Evolutionary conservation across 2,113 vertebrate species (phyloP).

Genomic region (Ceyx melanurus): DNA sequence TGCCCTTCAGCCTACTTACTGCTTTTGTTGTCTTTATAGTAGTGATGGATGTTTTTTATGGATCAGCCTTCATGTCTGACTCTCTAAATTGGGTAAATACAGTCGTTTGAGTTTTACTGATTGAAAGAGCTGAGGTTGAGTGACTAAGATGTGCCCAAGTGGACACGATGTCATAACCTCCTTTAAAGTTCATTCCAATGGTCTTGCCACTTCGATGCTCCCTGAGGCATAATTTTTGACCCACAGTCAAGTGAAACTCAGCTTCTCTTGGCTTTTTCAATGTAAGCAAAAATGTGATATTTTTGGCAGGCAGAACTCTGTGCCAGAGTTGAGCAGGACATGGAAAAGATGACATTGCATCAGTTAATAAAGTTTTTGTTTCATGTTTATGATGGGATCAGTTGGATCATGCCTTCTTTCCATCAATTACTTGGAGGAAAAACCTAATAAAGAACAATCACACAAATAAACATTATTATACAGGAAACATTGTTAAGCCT

Average conservation of each 20-base stretch:
- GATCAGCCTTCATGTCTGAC: background rate
- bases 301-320: background rate
- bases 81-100: background rate
- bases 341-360: background rate
- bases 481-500: background rate
- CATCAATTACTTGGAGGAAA: background rate
- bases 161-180: fast-evolving
- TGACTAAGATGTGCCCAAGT: background rate
- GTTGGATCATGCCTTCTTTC: background rate
- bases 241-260: background rate
- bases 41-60: background rate
- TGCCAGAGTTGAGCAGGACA: background rate
- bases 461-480: background rate
- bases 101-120: background rate
- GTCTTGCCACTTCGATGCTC: background rate
- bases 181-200: background rate
- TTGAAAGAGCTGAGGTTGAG: background rate
- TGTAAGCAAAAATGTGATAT: background rate
- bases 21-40: background rate
- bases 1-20: background rate
- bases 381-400: background rate
- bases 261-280: background rate
- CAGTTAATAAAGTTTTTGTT: background rate
- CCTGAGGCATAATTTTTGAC: background rate
- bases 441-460: background rate